Evolutionary conservation across 2,888 invertebrate species (phyloP), one percentile per base, ranked within the genome.

Genomic region (Lasioglossum morio): DNA sequence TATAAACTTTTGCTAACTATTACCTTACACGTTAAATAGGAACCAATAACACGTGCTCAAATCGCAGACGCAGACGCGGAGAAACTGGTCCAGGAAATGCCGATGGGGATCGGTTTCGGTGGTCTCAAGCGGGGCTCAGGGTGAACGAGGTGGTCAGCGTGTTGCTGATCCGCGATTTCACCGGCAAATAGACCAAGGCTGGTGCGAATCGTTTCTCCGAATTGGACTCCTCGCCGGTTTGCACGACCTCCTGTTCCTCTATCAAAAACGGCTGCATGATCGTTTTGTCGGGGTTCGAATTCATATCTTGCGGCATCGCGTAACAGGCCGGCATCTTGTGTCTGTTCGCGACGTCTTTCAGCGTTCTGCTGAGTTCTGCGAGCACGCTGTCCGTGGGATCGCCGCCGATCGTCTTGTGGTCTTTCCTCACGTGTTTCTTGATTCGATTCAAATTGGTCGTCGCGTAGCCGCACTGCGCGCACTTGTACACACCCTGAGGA

Each of bases 251-350:
- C 73, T 95, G 95, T 95, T 98, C 98, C 95, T 97, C 97, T 92
- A 98, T 96, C 92, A 98, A 96, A 96, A 99, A 99, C 83, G 99
- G 98, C 96, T 99, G 99, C 98, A 99, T 99, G 91, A 98, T 97
- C 94, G 98, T 97, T 88, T 96, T 96, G n/a, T 94, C 94, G 3
- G 94, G 93, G 88, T 95, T 96, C 81, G 94, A 92, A 85, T 92
- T 94, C 91, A 92, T 86, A 82, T 94, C 94, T 92, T 96, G 96
- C 5, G 97, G 97, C 93, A 97, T 95, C 46, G 97, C 97, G 93
- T 97, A 97, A 82, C 96, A 96, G 3, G 97, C 96, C 72, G 97
- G 97, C 84, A 96, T 93, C 89, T 96, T 96, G 82, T 96, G 95
- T 89, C 95, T 96, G 89, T 96, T 96, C 19, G 96, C 96, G 66